phyloP scores from a whole-genome alignment of 2,797 vertebrate species.

The Nannoperca obscura region DNA sequence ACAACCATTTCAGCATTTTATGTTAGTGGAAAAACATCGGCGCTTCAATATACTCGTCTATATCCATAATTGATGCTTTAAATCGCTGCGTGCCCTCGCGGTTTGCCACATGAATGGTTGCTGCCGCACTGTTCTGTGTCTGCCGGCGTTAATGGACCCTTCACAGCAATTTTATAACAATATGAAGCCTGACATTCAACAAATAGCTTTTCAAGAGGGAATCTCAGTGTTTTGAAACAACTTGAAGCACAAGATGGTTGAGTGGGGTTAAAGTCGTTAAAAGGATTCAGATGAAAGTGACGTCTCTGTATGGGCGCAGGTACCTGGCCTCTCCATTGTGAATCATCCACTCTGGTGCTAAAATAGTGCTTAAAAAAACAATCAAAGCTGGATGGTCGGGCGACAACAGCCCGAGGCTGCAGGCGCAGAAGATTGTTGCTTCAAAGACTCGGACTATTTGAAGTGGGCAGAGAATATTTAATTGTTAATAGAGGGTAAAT shows the following conservation, averaged over 20 bases:
- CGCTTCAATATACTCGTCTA: constrained; percentile 8
- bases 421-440: constrained; percentile 14
- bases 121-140: constrained; percentile 2
- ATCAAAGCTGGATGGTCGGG: constrained; percentile 28
- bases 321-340: constrained; percentile 28
- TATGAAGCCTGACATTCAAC: constrained; percentile 9
- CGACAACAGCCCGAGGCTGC: constrained; percentile 33
- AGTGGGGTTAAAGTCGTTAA: constrained; percentile 11
- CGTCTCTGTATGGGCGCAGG: constrained; percentile 10
- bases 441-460: constrained; percentile 38
- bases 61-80: background rate
- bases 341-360: constrained; percentile 19
- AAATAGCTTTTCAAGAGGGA: constrained; percentile 23
- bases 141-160: constrained; percentile 22
- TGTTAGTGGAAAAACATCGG: constrained; percentile 24
- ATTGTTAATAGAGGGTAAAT: constrained; percentile 40
- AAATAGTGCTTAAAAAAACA: constrained; percentile 17
- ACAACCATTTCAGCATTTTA: constrained; percentile 3
- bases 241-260: background rate
- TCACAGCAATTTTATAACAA: constrained; percentile 28
- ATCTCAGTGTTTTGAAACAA: background rate
- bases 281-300: constrained; percentile 4
- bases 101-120: background rate
- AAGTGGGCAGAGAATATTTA: constrained; percentile 28
- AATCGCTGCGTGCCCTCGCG: background rate